Percentiles rank a stretch among this genome's conserved stretches.
Conservation (phyloP, 2,888 invertebrate species). For the Tubiluchus corallicola region DNA sequence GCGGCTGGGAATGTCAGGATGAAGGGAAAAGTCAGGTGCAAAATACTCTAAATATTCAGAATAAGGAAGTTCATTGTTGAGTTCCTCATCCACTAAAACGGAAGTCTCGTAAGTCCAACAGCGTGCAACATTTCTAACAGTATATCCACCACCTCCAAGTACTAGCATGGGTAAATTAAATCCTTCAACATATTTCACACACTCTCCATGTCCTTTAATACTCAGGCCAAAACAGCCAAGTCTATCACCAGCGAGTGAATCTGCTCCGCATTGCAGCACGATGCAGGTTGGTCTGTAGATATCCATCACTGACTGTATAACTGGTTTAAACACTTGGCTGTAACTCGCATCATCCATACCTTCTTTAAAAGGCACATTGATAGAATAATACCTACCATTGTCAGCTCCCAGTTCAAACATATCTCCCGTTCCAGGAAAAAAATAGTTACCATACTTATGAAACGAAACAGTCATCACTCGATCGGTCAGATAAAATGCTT, state of each 20-base stretch:
- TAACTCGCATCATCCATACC: slow-evolving; percentile 70
- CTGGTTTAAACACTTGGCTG: slow-evolving; percentile 59
- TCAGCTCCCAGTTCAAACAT: slow-evolving; percentile 97
- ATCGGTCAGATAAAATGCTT: slow-evolving; percentile 91
- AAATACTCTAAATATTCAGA: slow-evolving; percentile 94
- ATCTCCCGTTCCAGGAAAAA: slow-evolving; percentile 92
- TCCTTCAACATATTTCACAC: slow-evolving; percentile 84
- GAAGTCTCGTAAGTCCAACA: slow-evolving; percentile 99
- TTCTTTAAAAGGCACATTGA: slow-evolving; percentile 92
- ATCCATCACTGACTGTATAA: slow-evolving; percentile 72
- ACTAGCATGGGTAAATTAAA: slow-evolving; percentile 78
- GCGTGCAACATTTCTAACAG: slow-evolving; percentile 82
- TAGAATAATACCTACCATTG: slow-evolving; percentile 84
- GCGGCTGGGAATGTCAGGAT: slow-evolving; percentile 67
- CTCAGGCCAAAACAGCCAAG: slow-evolving; percentile 91
- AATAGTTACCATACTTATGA: slow-evolving; percentile 93
- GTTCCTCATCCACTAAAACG: slow-evolving; percentile 69
- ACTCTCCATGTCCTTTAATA: slow-evolving; percentile 79
- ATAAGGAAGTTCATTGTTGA: slow-evolving; percentile 83
- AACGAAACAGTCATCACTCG: slow-evolving; percentile 98
- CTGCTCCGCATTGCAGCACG: slow-evolving; percentile 90
- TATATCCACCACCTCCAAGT: slow-evolving; percentile 70
- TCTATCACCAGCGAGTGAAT: slow-evolving; percentile 82
- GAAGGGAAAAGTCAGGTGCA: slow-evolving; percentile 85
- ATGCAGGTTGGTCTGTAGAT: slow-evolving; percentile 90